phyloP scores from a whole-genome alignment of 2,888 invertebrate genomes.

The Linnaemya vulpina region DNA sequence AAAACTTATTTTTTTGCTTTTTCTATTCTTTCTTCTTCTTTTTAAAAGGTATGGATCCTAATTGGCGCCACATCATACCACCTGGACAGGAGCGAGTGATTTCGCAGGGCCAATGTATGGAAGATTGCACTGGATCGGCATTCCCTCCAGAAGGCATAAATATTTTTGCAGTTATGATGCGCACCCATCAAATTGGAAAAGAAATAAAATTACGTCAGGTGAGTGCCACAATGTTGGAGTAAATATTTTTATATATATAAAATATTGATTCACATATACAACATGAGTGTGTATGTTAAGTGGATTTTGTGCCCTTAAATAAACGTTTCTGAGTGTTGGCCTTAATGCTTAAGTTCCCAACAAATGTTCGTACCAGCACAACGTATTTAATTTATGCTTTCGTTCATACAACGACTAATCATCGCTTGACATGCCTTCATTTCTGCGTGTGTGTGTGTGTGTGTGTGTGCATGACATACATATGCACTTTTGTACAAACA shows the following conservation, averaged over 20 bases:
- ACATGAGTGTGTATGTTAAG: background rate
- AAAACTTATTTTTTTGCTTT: slow-evolving; percentile 1
- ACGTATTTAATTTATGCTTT: slow-evolving; percentile 1
- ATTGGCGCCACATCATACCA: slow-evolving; percentile 88
- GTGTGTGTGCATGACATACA: no score
- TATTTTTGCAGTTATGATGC: slow-evolving; percentile 87
- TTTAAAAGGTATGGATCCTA: slow-evolving; percentile 85
- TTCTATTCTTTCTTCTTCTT: background rate
- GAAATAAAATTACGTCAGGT: slow-evolving; percentile 86
- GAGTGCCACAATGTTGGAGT: background rate
- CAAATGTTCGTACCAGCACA: slow-evolving; percentile 1
- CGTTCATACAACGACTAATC: no score
- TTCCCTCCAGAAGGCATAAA: slow-evolving; percentile 86
- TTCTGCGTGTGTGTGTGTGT: background rate
- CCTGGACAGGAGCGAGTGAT: slow-evolving; percentile 86
- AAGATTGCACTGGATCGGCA: slow-evolving; percentile 84
- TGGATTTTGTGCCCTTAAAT: background rate
- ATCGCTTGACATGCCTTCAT: no score
- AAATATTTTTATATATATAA: background rate
- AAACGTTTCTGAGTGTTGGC: slow-evolving; percentile 11
- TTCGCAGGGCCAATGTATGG: slow-evolving; percentile 86
- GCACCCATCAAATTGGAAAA: slow-evolving; percentile 86
- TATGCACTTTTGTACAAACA: no score
- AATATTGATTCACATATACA: background rate
- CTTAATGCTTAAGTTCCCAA: background rate